phyloP scores from a whole-genome alignment of 2,797 vertebrate species.

The Cirrhinus mrigala region DNA sequence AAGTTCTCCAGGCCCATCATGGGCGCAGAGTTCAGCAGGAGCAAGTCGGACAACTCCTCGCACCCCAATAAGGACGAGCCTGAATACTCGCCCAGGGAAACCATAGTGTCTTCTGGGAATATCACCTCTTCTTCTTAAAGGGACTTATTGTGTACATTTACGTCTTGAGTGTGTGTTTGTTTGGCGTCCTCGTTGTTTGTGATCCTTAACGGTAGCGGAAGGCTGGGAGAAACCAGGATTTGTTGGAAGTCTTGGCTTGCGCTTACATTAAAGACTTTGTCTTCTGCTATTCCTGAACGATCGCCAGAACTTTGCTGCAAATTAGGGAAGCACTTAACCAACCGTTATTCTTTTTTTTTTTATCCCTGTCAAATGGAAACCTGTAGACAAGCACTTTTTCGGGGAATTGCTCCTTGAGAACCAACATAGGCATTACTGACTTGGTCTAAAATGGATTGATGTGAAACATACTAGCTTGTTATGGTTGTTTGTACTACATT shows the following conservation, averaged over 20 bases:
- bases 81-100: conserved; percentile 85
- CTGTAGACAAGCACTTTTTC: conserved; percentile 62
- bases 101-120: conserved; percentile 86
- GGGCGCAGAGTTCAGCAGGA: conserved; percentile 93
- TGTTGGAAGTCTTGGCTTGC: conserved; percentile 30
- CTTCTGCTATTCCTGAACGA: conserved; percentile 40
- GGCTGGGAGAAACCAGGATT: conserved; percentile 51
- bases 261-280: conserved; percentile 10
- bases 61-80: conserved; percentile 92
- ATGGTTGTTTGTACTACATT: conserved; percentile 52
- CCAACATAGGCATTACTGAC: conserved; percentile 60
- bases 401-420: conserved; percentile 59
- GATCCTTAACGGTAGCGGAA: conserved; percentile 1
- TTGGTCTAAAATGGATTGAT: conserved; percentile 56
- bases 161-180: conserved; percentile 39
- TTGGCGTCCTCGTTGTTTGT: conserved; percentile 6
- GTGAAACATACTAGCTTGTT: conserved; percentile 54
- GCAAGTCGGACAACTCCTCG: conserved; percentile 96
- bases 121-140: conserved; percentile 69
- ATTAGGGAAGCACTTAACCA: conserved; percentile 65
- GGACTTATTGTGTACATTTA: conserved; percentile 6
- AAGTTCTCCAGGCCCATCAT: conserved; percentile 89
- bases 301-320: conserved; percentile 31
- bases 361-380: conserved; percentile 23
- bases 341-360: conserved; percentile 58